These are phyloP conservation scores for Mirounga angustirostris DNA, from an alignment of 2,113 vertebrate genomes.

Conservation along the genomic window DNA sequence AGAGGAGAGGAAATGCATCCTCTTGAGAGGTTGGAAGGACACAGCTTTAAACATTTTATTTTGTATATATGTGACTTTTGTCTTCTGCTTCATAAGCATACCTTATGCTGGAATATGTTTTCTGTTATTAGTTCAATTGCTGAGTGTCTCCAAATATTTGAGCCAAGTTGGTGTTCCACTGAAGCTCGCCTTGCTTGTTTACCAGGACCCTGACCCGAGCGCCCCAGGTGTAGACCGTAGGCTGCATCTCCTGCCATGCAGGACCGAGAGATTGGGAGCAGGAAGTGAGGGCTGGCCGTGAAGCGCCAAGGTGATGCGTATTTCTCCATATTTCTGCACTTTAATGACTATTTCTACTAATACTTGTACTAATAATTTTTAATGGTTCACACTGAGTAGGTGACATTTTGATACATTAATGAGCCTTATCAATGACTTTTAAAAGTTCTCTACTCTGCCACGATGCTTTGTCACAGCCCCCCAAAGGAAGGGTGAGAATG, in stretches of 20 bases:
- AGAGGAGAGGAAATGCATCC: neutral
- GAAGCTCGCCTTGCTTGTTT: neutral
- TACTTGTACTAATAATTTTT: slow-evolving; percentile 69
- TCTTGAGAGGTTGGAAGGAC: neutral
- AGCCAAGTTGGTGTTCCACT: neutral
- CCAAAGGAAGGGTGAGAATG: accelerated
- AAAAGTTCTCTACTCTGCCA: neutral
- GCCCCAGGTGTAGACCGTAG: neutral
- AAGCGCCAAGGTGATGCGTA: neutral
- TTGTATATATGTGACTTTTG: accelerated
- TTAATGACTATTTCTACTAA: slow-evolving; percentile 64
- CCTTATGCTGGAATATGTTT: accelerated
- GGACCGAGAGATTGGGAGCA: neutral
- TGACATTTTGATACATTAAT: slow-evolving; percentile 78
- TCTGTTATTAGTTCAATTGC: accelerated
- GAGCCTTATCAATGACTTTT: slow-evolving; percentile 51
- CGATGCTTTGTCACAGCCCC: accelerated
- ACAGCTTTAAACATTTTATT: no score
- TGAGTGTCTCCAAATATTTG: neutral
- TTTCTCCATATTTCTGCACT: neutral
- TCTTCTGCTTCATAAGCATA: accelerated
- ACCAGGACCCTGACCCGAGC: neutral
- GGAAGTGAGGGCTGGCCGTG: neutral
- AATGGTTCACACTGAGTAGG: slow-evolving; percentile 52
- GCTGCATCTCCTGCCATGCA: neutral